Evolutionary conservation across 2,888 invertebrate genomes (phyloP).

Genomic region (Ophion obscuratus): DNA sequence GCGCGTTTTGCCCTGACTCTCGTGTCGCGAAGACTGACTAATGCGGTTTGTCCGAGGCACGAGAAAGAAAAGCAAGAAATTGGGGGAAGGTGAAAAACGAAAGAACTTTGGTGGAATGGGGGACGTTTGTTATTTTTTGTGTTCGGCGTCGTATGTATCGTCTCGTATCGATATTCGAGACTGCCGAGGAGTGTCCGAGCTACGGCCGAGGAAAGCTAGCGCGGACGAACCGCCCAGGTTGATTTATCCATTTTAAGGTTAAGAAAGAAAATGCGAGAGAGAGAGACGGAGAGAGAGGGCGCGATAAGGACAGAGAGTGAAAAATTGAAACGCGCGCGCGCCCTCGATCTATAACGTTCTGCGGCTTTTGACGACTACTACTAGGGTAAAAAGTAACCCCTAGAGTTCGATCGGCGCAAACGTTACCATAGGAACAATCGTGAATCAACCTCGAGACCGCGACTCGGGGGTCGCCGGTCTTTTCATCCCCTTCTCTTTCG

Average conservation of each 20-base stretch:
- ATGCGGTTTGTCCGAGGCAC: constrained; percentile 43
- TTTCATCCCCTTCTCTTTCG: constrained; percentile 30
- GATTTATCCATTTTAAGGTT: constrained; percentile 33
- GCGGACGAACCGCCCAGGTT: constrained; percentile 50
- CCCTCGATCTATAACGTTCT: constrained; percentile 64
- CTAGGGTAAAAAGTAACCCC: constrained; percentile 66
- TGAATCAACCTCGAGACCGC: constrained; percentile 68
- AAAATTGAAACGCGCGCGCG: constrained; percentile 50
- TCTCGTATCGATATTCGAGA: constrained; percentile 73
- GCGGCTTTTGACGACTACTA: constrained; percentile 40
- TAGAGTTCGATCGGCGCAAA: constrained; percentile 76
- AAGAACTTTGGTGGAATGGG: neutral
- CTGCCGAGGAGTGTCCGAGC: constrained; percentile 68
- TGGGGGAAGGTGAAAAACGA: neutral
- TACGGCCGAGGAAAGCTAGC: constrained; percentile 38
- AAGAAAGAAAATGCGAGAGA: neutral
- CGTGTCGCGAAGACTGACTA: constrained; percentile 34
- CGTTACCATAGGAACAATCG: constrained; percentile 81
- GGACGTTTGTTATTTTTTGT: neutral
- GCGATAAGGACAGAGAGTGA: constrained; percentile 7
- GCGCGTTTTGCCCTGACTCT: constrained; percentile 39
- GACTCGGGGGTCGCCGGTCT: constrained; percentile 46
- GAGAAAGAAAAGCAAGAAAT: constrained; percentile 36
- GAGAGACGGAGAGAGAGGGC: neutral
- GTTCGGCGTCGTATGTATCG: constrained; percentile 51